phyloP scores from a whole-genome alignment of 2,113 vertebrate species.

The Rhinopithecus roxellana region DNA sequence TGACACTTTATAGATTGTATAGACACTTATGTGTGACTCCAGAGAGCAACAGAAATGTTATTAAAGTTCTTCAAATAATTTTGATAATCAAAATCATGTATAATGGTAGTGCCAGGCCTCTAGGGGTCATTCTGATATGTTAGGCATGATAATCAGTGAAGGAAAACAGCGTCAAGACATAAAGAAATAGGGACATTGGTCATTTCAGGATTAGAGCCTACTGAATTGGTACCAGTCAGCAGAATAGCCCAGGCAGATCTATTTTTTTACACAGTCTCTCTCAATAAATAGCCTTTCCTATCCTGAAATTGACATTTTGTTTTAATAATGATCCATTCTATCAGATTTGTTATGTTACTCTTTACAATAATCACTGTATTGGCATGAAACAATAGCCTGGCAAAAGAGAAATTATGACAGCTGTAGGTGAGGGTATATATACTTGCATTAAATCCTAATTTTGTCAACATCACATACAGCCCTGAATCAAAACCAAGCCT shows the following conservation, averaged over 20 bases:
- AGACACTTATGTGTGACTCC: not conserved
- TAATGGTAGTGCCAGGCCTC: not conserved
- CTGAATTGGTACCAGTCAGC: not conserved
- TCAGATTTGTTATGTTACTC: not conserved
- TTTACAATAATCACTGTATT: not conserved
- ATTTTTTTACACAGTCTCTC: not conserved
- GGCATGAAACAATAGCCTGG: not conserved
- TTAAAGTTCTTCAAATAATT: not conserved
- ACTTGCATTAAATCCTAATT: not conserved
- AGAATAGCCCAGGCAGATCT: not conserved
- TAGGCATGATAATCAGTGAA: not conserved
- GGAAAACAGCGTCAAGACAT: not conserved
- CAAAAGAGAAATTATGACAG: not conserved
- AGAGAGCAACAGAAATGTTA: slow-evolving; percentile 13
- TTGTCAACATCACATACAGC: not conserved
- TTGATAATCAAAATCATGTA: slow-evolving; percentile 5
- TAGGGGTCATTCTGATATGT: not conserved
- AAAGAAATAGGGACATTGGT: not conserved
- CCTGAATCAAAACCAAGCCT: not conserved
- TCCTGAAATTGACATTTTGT: not conserved
- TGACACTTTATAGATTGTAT: not conserved
- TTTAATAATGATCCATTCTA: slow-evolving; percentile 12
- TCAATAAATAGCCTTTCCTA: not conserved
- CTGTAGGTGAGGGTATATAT: not conserved
- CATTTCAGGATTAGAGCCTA: not conserved